These are phyloP conservation scores for Podarcis lilfordi DNA, from an alignment of 2,797 vertebrate species.

Conservation along the genomic window DNA sequence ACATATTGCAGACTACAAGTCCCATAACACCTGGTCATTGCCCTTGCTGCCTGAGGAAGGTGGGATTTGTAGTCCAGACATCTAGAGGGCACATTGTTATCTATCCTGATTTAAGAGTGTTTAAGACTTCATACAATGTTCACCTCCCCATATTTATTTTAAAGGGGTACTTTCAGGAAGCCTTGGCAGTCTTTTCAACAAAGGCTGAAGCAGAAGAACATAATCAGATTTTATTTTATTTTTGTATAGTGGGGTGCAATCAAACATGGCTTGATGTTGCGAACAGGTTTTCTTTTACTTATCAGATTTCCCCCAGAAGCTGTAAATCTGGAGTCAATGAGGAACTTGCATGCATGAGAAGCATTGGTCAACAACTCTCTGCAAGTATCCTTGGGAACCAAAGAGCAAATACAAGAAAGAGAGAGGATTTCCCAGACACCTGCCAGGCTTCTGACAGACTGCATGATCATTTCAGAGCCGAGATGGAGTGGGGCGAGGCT, in stretches of 20 bases:
- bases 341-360: no score
- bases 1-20: no score
- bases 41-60: no score
- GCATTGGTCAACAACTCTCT: no score
- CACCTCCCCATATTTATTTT: not conserved
- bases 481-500: conserved; percentile 55
- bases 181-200: not conserved
- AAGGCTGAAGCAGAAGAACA: not conserved
- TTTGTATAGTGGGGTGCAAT: not conserved
- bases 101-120: not conserved
- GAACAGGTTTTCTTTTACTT: no score
- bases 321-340: no score
- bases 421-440: conserved; percentile 40
- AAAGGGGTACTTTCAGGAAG: conserved; percentile 4
- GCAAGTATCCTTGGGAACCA: not conserved
- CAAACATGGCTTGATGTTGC: no score
- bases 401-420: conserved; percentile 7
- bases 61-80: no score
- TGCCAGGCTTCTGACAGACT: conserved; percentile 67
- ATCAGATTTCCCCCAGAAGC: no score
- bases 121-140: not conserved
- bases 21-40: no score
- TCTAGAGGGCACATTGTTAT: no score
- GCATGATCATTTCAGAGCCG: conserved; percentile 59
- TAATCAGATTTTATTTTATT: not conserved